Evolutionary conservation across 2,888 invertebrate genomes (phyloP), one percentile per base, ranked within the genome.

Genomic region (Pseudococcus jackbeardsleyi): DNA sequence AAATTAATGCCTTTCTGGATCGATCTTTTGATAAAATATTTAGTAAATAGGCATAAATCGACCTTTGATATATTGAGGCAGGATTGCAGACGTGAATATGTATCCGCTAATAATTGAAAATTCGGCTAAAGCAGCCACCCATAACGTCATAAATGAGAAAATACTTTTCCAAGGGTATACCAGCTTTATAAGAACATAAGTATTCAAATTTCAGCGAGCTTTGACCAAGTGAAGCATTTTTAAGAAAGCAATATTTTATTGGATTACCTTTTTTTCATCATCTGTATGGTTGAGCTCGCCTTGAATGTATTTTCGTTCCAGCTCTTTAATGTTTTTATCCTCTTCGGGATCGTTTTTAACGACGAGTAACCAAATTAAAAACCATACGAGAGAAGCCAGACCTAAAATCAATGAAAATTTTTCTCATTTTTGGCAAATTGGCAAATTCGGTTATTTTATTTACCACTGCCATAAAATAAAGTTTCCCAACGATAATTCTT

Each of bases 131-230:
- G 26, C 26, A 12, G 19, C 17, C 3, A 46, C 19, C 79, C 79
- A 82, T 1, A 82, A 6, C 9, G 46, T 6, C 22, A 11, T 19
- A 5, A 12, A 82, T n/a, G 8, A 9, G 2, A 82, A 9, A 33
- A 88, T 82, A 0, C 15, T 54, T 15, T 82, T 82, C 88, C 88
- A 88, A 26, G 88, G 88, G 42, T 88, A 82, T n/a, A 33, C 26
- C 15, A 86, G 8, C 86, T 86, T 12, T 17, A 54, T 33, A 8
- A 42, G 9, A 3, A 6, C 19, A 11, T n/a, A 54, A 17, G 0
- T 1, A n/a, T 54, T 17, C 15, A 15, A 17, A 39, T 5, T 4
- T 12, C 1, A 33, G 26, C 26, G 26, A 33, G 2, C 7, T 19
- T 12, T 54, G 1, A 0, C 26, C 3, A 33, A 6, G 3, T 6